Evolutionary conservation across 2,888 invertebrate genomes (phyloP).

Genomic region (Chouioia cunea): DNA sequence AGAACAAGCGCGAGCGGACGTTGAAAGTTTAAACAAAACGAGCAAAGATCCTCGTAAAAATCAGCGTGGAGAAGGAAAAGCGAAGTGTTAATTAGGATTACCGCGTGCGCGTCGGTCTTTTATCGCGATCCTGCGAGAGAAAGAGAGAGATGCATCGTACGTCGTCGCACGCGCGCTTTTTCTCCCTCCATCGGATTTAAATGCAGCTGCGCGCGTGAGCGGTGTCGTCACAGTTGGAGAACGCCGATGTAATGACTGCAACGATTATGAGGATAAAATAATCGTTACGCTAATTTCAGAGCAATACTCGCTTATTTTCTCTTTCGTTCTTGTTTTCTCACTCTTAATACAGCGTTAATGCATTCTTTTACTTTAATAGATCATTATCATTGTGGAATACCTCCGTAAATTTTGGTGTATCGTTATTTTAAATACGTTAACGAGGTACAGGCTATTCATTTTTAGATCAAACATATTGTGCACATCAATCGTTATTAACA

Average conservation of each 20-base stretch:
- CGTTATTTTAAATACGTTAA: too few species aligned
- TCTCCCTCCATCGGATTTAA: not conserved
- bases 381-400: too few species aligned
- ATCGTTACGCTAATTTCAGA: conserved; percentile 40
- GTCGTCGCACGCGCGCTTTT: conserved; percentile 4
- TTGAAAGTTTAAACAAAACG: not conserved
- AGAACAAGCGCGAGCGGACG: not conserved
- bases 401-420: too few species aligned
- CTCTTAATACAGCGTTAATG: too few species aligned
- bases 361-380: too few species aligned
- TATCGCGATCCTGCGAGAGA: conserved; percentile 34
- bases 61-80: conserved; percentile 36
- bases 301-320: conserved; percentile 9
- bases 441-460: too few species aligned
- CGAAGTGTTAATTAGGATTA: conserved; percentile 40
- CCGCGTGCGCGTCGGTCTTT: not conserved
- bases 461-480: too few species aligned
- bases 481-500: too few species aligned
- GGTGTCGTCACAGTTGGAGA: conserved; percentile 32
- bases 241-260: conserved; percentile 25
- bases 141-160: not conserved
- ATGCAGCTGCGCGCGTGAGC: not conserved
- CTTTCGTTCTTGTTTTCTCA: too few species aligned
- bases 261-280: conserved; percentile 37
- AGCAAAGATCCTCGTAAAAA: not conserved